phyloP scores from a whole-genome alignment of 2,113 vertebrate genomes.

The Uria lomvia region DNA sequence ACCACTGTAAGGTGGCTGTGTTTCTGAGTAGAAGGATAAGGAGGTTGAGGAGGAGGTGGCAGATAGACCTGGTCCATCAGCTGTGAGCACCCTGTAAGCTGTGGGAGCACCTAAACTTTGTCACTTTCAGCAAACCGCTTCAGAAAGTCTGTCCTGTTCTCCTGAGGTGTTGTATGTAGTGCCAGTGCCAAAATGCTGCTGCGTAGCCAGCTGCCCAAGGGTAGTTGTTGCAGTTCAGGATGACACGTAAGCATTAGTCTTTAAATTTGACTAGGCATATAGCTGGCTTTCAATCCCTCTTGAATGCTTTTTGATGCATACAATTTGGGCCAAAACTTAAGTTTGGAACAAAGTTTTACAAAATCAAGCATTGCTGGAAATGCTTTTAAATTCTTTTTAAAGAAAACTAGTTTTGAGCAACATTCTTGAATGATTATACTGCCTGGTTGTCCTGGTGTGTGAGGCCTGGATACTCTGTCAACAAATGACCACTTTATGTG shows the following conservation, averaged over 20 bases:
- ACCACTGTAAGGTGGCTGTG: background rate
- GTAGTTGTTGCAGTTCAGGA: background rate
- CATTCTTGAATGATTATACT: background rate
- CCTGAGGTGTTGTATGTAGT: background rate
- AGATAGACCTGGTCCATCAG: background rate
- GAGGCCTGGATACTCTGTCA: background rate
- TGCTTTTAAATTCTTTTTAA: background rate
- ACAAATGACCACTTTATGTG: background rate
- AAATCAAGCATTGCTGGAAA: background rate
- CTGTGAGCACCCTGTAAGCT: background rate
- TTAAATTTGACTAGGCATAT: background rate
- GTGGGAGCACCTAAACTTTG: background rate
- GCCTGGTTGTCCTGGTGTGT: background rate
- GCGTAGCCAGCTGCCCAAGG: fast-evolving
- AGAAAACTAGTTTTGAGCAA: background rate
- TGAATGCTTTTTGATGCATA: background rate
- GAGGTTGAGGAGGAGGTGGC: background rate
- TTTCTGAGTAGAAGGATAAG: background rate
- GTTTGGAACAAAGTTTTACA: background rate
- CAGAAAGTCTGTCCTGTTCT: background rate
- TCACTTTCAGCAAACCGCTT: background rate
- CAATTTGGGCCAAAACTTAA: background rate
- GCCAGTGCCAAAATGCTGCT: background rate
- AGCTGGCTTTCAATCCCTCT: background rate
- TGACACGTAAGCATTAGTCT: background rate